Evolutionary conservation across 2,888 invertebrate species (phyloP), one percentile per base, ranked within the genome.

Genomic region (Xanthostigma xanthostigma): DNA sequence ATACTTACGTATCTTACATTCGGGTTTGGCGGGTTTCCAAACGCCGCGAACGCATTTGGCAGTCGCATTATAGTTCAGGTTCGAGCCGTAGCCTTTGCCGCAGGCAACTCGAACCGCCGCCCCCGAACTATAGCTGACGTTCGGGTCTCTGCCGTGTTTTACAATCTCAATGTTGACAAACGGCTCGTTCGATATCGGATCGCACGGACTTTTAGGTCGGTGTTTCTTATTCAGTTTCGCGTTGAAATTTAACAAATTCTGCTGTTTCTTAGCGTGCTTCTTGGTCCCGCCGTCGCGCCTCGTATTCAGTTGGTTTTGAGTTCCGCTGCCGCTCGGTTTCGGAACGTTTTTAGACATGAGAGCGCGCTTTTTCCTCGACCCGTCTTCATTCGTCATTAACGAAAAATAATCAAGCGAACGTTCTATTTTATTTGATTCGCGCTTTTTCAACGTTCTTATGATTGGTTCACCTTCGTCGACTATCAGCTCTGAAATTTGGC

Each of bases 11-110:
- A 89, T 82, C 59, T 80, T 72, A 64, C 92, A 93, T 57, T 76
- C 75, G 0, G 92, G 91, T 56, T 79, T 81, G 52, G 78, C 77
- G 0, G 89, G 89, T 58, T 81, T 84, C 92, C 92, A 92, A 54
- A 83, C 75, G 1, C 92, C 91, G 52, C 86, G 74, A 3, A 83
- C 79, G 62, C 93, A 93, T 59, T 81, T 81, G 0, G 84, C 84
- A 1, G 88, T 87, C 3, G 77, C 75, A 60, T 88, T 88, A 47
- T 73, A 72, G 14, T 75, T 74, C 51, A 87, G 70, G 62, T 87
- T 89, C 4, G 84, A 67, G 10, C 79, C 79, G 58, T 85, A 88
- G 4, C 88, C 88, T 54, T 81, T 79, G 1, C 80, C 80, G 61
- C 89, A 90, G 1, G 81, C 80, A 37, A 88, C 76, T 56, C 79